These are phyloP conservation scores for Ranitomeya variabilis DNA, from an alignment of 2,113 vertebrate species.

Conservation along the genomic window DNA sequence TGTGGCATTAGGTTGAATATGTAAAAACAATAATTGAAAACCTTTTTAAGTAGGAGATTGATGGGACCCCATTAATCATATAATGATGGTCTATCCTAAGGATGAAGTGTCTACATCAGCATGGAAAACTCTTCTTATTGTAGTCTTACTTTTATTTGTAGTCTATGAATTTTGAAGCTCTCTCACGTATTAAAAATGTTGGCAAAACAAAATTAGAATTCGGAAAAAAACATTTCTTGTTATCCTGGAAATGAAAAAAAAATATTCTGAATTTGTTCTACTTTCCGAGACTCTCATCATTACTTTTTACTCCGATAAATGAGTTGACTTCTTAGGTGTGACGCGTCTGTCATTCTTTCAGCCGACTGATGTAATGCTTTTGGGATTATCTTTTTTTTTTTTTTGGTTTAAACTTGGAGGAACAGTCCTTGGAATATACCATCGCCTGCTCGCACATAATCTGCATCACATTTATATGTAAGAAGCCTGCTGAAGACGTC, in stretches of 20 bases:
- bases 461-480: neutral
- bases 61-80: too few relatives aligned
- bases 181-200: too few relatives aligned
- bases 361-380: neutral
- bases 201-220: neutral
- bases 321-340: neutral
- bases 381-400: neutral
- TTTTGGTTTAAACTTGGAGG: neutral
- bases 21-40: too few relatives aligned
- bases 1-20: too few relatives aligned
- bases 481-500: neutral
- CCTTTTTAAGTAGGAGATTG: too few relatives aligned
- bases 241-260: neutral
- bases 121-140: too few relatives aligned
- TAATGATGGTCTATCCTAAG: too few relatives aligned
- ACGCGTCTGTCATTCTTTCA: neutral
- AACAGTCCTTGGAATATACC: neutral
- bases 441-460: conserved; percentile 3
- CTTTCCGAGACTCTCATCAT: neutral
- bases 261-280: neutral
- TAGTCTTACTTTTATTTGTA: too few relatives aligned
- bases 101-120: too few relatives aligned
- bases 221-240: neutral
- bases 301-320: neutral
- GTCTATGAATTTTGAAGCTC: too few relatives aligned